Evolutionary conservation across 2,113 vertebrate species (phyloP), one percentile per base, ranked within the genome.

Genomic region (Condylura cristata): DNA sequence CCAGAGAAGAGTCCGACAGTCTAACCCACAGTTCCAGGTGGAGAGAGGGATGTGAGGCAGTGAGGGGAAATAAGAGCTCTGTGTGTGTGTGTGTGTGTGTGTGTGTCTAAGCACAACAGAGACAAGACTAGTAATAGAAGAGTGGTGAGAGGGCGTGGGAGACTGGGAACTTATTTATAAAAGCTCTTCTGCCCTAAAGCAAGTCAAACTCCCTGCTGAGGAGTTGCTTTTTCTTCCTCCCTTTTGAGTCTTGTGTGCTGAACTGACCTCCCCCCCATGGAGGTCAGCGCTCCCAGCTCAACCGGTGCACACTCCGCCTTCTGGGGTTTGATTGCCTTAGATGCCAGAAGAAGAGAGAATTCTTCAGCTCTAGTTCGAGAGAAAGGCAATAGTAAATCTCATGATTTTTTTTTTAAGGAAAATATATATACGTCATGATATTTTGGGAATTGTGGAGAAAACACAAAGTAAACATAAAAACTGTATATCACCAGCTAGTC

Each of bases 191-290:
- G 93, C 96, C 96, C 96, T 97, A 68, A 72, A 96, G 97, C 96
- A 96, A 97, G 96, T 97, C 96, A 97, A 89, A 96, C 95, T 97
- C 97, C 97, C 97, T 26, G 96, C 97, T 97, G 97, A 44, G 96
- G 95, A 94, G 72, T 39, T 79, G 96, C 95, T 97, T 97, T 97
- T 91, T 97, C 95, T 95, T 93, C 96, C 95, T 96, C 95, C 93
- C 96, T 83, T 97, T 97, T 80, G 96, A 97, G 94, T 88, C 94
- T 60, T 83, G 30, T 88, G 91, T 95, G 94, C 85, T 61, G 90
- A 75, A 13, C 68, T 97, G 97, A 97, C 96, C 97, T 97, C 90
- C 95, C 88, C 94, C 80, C 7, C 1, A 8, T 72, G 82, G 90
- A 96, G 96, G 97, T 97, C 97, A 97, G 94, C 0, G 3, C 90